Conservation (phyloP, 2,113 vertebrate species). For the Xiphophorus couchianus region DNA sequence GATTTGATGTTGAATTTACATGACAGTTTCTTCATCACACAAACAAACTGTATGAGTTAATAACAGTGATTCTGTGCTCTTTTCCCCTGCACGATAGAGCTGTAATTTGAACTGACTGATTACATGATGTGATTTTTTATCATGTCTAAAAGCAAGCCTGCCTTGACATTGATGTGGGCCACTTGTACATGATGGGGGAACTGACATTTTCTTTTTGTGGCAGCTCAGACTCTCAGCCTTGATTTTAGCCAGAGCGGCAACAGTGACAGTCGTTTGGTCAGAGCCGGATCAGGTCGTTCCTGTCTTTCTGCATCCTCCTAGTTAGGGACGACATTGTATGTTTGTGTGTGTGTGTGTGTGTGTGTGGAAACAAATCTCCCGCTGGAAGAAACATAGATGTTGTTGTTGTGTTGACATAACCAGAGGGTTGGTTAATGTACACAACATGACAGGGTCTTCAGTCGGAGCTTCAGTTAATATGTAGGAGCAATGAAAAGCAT, state of each 20-base stretch:
- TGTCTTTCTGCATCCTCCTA: conserved; percentile 62
- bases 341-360: neutral
- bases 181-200: conserved; percentile 9
- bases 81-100: conserved; percentile 15
- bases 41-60: conserved; percentile 33
- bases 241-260: conserved; percentile 45
- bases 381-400: conserved; percentile 13
- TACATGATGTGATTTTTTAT: conserved; percentile 47
- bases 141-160: conserved; percentile 23
- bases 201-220: conserved; percentile 43
- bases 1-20: conserved; percentile 14
- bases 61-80: conserved; percentile 38
- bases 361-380: neutral
- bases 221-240: conserved; percentile 26
- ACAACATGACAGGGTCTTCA: conserved; percentile 17
- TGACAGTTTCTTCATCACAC: conserved; percentile 12
- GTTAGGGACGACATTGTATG: conserved; percentile 26
- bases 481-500: conserved; percentile 3
- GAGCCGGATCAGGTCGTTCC: conserved; percentile 54
- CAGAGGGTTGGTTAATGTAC: conserved; percentile 39
- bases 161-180: conserved; percentile 37
- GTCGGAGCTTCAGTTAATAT: conserved; percentile 2
- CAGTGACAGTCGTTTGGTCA: conserved; percentile 12
- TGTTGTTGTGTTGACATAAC: conserved; percentile 36
- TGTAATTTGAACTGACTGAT: conserved; percentile 49